phyloP scores from a whole-genome alignment of 2,113 vertebrate genomes.

The Ploceus nigricollis region DNA sequence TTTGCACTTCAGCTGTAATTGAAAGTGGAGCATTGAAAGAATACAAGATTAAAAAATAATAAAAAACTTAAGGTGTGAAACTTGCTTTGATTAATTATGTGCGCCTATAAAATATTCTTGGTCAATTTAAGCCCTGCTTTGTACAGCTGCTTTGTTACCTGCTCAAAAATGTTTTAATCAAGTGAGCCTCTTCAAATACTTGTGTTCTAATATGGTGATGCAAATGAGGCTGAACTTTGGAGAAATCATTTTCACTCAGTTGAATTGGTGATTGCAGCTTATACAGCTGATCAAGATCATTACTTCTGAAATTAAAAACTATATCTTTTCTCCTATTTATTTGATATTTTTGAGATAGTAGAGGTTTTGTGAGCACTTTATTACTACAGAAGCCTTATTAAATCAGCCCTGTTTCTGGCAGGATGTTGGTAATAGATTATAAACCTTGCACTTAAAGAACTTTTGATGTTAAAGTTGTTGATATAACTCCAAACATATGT shows the following conservation, averaged over 20 bases:
- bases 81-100: not conserved
- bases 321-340: not conserved
- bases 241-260: not conserved
- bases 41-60: not conserved
- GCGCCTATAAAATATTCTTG: not conserved
- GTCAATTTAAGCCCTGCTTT: not conserved
- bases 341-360: not conserved
- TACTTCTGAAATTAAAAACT: not conserved
- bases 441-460: not conserved
- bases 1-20: not conserved
- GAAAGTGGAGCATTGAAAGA: not conserved
- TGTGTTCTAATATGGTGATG: not conserved
- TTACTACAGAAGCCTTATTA: not conserved
- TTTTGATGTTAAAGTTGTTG: not conserved
- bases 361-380: not conserved
- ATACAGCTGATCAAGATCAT: not conserved
- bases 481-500: fast-evolving
- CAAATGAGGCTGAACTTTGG: not conserved
- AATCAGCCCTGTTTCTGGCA: not conserved
- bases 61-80: not conserved
- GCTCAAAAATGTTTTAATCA: not conserved
- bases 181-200: not conserved
- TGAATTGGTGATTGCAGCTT: not conserved
- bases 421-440: not conserved
- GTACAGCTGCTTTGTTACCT: not conserved